phyloP scores from a whole-genome alignment of 2,888 invertebrate species.

The Notodonta ziczac region DNA sequence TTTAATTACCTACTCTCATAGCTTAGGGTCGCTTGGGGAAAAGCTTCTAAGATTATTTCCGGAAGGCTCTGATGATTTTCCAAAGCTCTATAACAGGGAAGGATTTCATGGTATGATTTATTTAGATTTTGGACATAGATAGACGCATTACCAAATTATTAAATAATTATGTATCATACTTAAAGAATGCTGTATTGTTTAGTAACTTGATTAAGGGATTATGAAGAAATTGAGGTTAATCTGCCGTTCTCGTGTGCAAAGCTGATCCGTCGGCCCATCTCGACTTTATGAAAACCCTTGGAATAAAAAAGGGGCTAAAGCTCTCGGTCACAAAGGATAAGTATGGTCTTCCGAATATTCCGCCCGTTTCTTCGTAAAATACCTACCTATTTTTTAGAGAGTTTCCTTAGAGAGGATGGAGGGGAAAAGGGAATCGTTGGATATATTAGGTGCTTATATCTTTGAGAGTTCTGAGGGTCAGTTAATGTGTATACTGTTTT shows the following conservation, averaged over 20 bases:
- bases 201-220: slow-evolving; percentile 25
- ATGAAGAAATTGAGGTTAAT: slow-evolving; percentile 42
- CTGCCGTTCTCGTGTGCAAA: slow-evolving; percentile 41
- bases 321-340: slow-evolving; percentile 11
- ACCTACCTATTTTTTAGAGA: not conserved
- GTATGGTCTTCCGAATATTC: slow-evolving; percentile 1
- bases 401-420: not conserved
- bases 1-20: slow-evolving; percentile 41
- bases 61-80: no score
- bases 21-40: slow-evolving; percentile 17
- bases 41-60: not conserved
- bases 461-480: not conserved
- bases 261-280: slow-evolving; percentile 20
- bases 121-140: no score
- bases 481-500: not conserved
- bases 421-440: not conserved
- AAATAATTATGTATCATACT: no score
- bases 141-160: no score
- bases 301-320: slow-evolving; percentile 24
- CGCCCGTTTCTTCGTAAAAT: not conserved
- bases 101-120: no score
- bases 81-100: no score
- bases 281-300: slow-evolving; percentile 32
- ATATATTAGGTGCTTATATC: not conserved
- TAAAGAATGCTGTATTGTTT: slow-evolving; percentile 25